Conservation (phyloP, 2,797 vertebrate species). For the Bovichtus variegatus region DNA sequence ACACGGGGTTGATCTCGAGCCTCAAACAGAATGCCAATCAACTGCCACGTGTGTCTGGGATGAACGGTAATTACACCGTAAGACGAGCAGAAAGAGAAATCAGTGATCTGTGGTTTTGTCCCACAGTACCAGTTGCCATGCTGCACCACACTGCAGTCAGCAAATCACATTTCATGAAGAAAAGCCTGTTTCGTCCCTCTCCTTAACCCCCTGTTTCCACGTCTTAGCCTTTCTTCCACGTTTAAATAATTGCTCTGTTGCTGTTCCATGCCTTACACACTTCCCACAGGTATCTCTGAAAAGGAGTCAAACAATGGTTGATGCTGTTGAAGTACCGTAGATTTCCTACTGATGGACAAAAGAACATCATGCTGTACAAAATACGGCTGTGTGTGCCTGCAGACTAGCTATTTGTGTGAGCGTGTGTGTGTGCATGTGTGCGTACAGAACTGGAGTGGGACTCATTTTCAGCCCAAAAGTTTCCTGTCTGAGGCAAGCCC, state of each 20-base stretch:
- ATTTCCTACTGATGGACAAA: slow-evolving; percentile 27
- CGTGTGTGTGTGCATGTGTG: neutral
- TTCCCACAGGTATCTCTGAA: slow-evolving; percentile 6
- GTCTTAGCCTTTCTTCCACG: slow-evolving; percentile 2
- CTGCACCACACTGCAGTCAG: slow-evolving; percentile 18
- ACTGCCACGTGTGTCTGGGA: slow-evolving; percentile 26
- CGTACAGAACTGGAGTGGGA: no score
- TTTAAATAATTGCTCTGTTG: slow-evolving; percentile 25
- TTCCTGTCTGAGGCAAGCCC: no score
- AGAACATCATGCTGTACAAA: slow-evolving; percentile 14
- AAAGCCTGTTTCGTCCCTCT: slow-evolving; percentile 7
- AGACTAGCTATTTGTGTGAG: slow-evolving; percentile 7
- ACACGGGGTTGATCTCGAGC: slow-evolving; percentile 30
- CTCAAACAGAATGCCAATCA: slow-evolving; percentile 64
- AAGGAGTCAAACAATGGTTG: slow-evolving; percentile 14
- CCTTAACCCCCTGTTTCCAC: neutral
- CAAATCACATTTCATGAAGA: slow-evolving; percentile 16
- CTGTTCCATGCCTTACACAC: neutral
- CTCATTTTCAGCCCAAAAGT: no score
- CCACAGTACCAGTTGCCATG: slow-evolving; percentile 1
- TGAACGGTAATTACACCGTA: slow-evolving; percentile 54
- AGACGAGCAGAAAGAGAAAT: slow-evolving; percentile 28
- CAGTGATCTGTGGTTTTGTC: slow-evolving; percentile 23
- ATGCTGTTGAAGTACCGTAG: slow-evolving; percentile 31
- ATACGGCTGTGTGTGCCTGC: neutral